Conservation (phyloP, 1,140 invertebrate genomes). For the Batillaria attramentaria region DNA sequence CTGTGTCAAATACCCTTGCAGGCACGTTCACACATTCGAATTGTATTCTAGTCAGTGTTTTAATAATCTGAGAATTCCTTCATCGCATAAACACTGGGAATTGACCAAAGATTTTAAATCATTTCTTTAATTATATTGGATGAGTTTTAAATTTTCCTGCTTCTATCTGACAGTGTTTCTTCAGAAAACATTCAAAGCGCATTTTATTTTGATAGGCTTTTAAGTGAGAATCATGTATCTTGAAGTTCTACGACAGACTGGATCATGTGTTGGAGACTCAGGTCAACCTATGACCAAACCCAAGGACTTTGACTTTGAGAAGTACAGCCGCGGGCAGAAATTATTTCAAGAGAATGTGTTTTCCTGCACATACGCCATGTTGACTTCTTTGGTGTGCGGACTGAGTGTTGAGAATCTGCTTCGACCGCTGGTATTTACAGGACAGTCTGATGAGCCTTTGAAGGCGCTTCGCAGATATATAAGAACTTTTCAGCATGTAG, state of each 20-base stretch:
- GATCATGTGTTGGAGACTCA: neutral
- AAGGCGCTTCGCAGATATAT: conserved; percentile 84
- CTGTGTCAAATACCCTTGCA: too few relatives aligned
- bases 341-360: conserved; percentile 44
- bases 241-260: neutral
- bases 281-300: conserved; percentile 5
- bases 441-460: conserved; percentile 72
- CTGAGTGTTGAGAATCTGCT: conserved; percentile 49
- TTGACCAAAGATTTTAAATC: too few relatives aligned
- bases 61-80: too few relatives aligned
- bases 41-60: too few relatives aligned
- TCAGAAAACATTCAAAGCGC: neutral
- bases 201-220: neutral
- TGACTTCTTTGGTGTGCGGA: conserved; percentile 48
- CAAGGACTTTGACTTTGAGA: conserved; percentile 40
- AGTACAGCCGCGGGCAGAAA: conserved; percentile 40
- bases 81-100: too few relatives aligned
- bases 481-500: conserved; percentile 84
- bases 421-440: conserved; percentile 70
- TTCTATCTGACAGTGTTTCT: neutral
- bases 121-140: too few relatives aligned
- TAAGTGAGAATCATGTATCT: too few relatives aligned
- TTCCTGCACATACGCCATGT: conserved; percentile 37
- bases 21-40: too few relatives aligned
- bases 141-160: neutral